phyloP scores from a whole-genome alignment of 2,797 vertebrate species.

The Chelon labrosus region DNA sequence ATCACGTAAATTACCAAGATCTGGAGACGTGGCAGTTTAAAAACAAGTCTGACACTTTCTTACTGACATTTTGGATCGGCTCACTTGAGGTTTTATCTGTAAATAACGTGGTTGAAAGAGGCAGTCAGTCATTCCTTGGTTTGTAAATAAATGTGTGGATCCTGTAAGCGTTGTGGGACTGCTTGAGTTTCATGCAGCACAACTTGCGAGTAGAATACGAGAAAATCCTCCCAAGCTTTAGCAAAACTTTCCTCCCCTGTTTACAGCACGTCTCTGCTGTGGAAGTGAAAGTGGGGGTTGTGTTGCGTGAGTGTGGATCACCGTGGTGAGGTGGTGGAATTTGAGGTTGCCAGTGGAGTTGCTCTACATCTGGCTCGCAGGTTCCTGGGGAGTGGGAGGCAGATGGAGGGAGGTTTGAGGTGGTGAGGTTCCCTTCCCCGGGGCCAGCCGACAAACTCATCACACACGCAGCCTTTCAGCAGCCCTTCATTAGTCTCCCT shows the following conservation, averaged over 20 bases:
- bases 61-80: too few relatives aligned
- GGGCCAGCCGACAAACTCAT: slow-evolving; percentile 42
- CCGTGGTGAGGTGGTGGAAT: slow-evolving; percentile 62
- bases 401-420: slow-evolving; percentile 55
- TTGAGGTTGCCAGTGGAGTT: slow-evolving; percentile 61
- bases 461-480: slow-evolving; percentile 63
- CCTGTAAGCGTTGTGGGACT: too few relatives aligned
- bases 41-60: not conserved
- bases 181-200: too few relatives aligned
- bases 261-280: not conserved
- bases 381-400: slow-evolving; percentile 51
- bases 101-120: too few relatives aligned
- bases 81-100: too few relatives aligned
- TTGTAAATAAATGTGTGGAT: too few relatives aligned
- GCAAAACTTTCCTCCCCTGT: slow-evolving; percentile 2
- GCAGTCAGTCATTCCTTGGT: too few relatives aligned
- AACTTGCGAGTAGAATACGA: not conserved
- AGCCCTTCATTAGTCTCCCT: slow-evolving; percentile 63
- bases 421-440: slow-evolving; percentile 49
- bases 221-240: not conserved
- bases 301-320: slow-evolving; percentile 53
- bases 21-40: not conserved
- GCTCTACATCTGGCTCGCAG: slow-evolving; percentile 80
- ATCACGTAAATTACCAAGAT: not conserved
- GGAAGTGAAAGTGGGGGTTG: slow-evolving; percentile 45